phyloP scores from a whole-genome alignment of 2,113 vertebrate species.

The Cyprinodon tularosa region DNA sequence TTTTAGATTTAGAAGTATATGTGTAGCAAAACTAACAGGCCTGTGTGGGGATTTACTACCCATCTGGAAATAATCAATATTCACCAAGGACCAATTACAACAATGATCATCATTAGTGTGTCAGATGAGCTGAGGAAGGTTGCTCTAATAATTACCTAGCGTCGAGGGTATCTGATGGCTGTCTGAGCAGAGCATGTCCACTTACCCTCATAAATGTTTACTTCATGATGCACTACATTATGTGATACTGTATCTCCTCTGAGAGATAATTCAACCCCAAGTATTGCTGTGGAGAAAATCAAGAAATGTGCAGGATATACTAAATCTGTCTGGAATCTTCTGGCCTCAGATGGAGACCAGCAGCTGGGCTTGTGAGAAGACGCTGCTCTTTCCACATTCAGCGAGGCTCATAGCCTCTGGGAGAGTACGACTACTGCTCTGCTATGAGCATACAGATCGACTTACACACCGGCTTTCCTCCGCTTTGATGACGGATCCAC shows the following conservation, averaged over 20 bases:
- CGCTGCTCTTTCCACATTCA: slow-evolving; percentile 63
- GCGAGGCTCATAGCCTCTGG: slow-evolving; percentile 64
- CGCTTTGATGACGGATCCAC: slow-evolving; percentile 65
- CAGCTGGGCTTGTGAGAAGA: slow-evolving; percentile 32
- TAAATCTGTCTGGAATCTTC: slow-evolving; percentile 36
- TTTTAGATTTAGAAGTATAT: slow-evolving; percentile 23
- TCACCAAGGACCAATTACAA: slow-evolving; percentile 51
- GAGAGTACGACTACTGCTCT: slow-evolving; percentile 63
- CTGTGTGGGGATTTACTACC: slow-evolving; percentile 39
- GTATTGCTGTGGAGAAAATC: slow-evolving; percentile 29
- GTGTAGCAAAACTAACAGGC: slow-evolving; percentile 21
- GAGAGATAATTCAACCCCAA: slow-evolving; percentile 26
- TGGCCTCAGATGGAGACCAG: slow-evolving; percentile 36
- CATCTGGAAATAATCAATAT: slow-evolving; percentile 69
- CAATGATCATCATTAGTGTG: slow-evolving; percentile 58
- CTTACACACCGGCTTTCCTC: slow-evolving; percentile 70
- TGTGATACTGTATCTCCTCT: slow-evolving; percentile 19
- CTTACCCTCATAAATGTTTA: slow-evolving; percentile 39
- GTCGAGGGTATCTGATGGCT: slow-evolving; percentile 46
- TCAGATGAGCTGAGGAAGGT: slow-evolving; percentile 50
- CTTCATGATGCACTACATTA: slow-evolving; percentile 29
- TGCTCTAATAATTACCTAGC: slow-evolving; percentile 53
- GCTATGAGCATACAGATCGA: slow-evolving; percentile 70
- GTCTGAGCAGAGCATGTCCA: slow-evolving; percentile 28
- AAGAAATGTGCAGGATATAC: slow-evolving; percentile 46